Percentiles rank a stretch among this genome's conserved stretches.
Evolutionary conservation across 2,888 invertebrate species (phyloP).

Genomic region (Tholera decimalis): DNA sequence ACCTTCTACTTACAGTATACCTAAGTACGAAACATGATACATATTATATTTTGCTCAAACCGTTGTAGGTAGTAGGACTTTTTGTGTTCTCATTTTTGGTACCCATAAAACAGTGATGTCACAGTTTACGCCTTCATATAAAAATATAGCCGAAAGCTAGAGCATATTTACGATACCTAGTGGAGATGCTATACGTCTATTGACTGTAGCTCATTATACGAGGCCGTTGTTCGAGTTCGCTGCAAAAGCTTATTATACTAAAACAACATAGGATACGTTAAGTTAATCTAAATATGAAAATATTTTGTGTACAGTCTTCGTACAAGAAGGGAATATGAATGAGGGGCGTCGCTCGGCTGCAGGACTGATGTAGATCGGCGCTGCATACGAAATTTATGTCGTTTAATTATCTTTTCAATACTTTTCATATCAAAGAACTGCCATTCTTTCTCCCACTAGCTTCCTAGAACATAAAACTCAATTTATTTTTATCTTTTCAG

Average conservation of each 20-base stretch:
- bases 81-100: constrained; percentile 30
- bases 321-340: constrained; percentile 60
- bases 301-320: constrained; percentile 61
- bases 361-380: constrained; percentile 45
- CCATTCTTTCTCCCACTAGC: constrained; percentile 15
- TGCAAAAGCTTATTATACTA: constrained; percentile 60
- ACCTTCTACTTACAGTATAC: not conserved
- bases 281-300: constrained; percentile 64
- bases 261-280: constrained; percentile 58
- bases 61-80: constrained; percentile 4
- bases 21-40: constrained; percentile 15
- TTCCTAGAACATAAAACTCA: constrained; percentile 31
- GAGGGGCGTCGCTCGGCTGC: constrained; percentile 45
- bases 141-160: constrained; percentile 34
- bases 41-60: constrained; percentile 26
- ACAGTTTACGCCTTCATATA: constrained; percentile 41
- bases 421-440: constrained; percentile 30
- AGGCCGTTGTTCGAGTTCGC: constrained; percentile 39
- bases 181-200: constrained; percentile 22
- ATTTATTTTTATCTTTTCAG: constrained; percentile 75
- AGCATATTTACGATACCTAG: constrained; percentile 29
- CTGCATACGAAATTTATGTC: constrained; percentile 47
- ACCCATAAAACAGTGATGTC: constrained; percentile 41
- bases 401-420: constrained; percentile 44
- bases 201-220: constrained; percentile 34